Evolutionary conservation across 2,797 vertebrate species (phyloP).

Genomic region (Tapera naevia): DNA sequence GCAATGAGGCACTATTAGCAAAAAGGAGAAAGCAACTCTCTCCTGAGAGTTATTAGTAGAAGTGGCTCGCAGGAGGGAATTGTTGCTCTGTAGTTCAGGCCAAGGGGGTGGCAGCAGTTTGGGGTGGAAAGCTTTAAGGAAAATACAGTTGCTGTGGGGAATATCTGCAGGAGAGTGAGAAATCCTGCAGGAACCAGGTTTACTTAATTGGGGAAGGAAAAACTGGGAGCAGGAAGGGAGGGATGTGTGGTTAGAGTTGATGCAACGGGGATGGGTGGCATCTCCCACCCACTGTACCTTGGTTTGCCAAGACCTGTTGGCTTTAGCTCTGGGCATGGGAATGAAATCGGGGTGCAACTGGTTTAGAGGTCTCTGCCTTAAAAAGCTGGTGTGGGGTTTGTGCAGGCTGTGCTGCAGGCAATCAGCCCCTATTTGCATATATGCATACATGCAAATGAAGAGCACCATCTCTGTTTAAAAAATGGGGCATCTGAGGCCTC

Average conservation of each 20-base stretch:
- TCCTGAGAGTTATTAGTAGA: not conserved
- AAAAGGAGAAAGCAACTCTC: not conserved
- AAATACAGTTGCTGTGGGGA: not conserved
- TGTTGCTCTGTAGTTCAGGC: not conserved
- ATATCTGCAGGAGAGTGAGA: accelerated
- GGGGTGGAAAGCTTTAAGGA: not conserved
- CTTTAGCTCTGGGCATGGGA: not conserved
- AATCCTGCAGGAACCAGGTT: not conserved
- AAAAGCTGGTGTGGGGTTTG: accelerated
- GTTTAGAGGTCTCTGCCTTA: not conserved
- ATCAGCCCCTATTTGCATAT: slow-evolving; percentile 54
- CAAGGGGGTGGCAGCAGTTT: not conserved
- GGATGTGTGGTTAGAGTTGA: accelerated
- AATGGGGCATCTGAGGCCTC: not conserved
- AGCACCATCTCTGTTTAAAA: not conserved
- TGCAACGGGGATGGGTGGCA: accelerated
- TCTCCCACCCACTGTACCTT: accelerated
- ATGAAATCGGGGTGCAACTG: accelerated
- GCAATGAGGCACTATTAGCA: not conserved
- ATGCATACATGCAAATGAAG: slow-evolving; percentile 47
- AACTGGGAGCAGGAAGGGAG: not conserved
- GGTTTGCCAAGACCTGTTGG: accelerated
- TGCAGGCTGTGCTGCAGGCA: not conserved
- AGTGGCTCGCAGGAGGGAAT: not conserved
- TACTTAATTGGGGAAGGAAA: not conserved